phyloP scores from a whole-genome alignment of 2,113 vertebrate genomes.

The Indri indri region DNA sequence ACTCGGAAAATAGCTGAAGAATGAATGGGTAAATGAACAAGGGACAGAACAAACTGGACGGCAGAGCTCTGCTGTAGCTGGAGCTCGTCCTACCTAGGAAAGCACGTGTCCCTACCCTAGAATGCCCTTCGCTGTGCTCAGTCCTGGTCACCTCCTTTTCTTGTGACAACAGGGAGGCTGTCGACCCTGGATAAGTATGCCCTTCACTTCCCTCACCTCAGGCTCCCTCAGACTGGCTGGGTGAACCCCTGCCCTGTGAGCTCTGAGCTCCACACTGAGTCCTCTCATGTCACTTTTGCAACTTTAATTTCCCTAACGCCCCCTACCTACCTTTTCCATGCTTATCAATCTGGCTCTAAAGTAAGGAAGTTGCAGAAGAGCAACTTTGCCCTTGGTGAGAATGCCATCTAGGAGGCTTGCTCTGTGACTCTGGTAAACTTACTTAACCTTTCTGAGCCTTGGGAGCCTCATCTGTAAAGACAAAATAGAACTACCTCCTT shows the following conservation, averaged over 20 bases:
- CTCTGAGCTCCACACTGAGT: background rate
- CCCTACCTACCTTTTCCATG: background rate
- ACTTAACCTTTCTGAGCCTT: background rate
- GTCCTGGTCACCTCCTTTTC: background rate
- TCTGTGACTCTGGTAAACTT: background rate
- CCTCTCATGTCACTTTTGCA: background rate
- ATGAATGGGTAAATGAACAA: background rate
- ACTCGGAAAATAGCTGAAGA: background rate
- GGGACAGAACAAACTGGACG: too few relatives aligned
- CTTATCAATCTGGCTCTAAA: background rate
- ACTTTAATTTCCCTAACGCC: background rate
- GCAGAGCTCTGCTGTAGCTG: background rate
- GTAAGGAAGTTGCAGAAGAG: background rate
- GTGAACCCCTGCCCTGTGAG: background rate
- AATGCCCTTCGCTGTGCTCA: background rate
- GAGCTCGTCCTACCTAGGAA: fast-evolving
- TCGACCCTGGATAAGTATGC: background rate
- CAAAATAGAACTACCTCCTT: background rate
- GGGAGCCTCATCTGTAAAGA: background rate
- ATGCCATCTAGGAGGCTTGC: background rate
- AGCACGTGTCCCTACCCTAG: fast-evolving
- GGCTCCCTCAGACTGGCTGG: background rate
- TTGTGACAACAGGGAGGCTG: background rate
- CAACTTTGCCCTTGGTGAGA: background rate
- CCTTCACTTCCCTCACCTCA: background rate